A percentile compares a stretch with the other conserved stretches of the same genome.
Conservation (phyloP, 2,797 vertebrate species). For the Melanotaenia pygmaea region DNA sequence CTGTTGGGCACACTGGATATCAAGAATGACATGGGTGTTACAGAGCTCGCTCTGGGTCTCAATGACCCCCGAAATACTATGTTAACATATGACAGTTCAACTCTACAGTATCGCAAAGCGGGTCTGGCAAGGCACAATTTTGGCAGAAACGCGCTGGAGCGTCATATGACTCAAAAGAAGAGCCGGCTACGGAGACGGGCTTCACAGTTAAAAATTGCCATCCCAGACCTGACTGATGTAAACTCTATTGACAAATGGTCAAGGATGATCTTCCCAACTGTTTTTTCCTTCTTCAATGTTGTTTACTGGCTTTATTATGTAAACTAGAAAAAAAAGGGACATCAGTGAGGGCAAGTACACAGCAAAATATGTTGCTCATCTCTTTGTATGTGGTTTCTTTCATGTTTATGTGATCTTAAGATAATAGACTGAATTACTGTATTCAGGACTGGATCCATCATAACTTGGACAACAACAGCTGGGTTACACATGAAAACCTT, state of each 20-base stretch:
- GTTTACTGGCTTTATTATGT: constrained; percentile 99
- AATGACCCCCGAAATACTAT: constrained; percentile 93
- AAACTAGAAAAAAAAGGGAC: constrained; percentile 85
- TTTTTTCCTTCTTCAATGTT: constrained; percentile 98
- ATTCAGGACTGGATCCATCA: constrained; percentile 84
- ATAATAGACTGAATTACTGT: constrained; percentile 86
- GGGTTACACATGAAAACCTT: constrained; percentile 78
- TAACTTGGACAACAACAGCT: constrained; percentile 90
- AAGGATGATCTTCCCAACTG: constrained; percentile 97
- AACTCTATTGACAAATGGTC: constrained; percentile 99
- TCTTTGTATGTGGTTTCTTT: constrained; percentile 60
- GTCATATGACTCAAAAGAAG: constrained; percentile 95
- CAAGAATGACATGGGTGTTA: constrained; percentile 96
- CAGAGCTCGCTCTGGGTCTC: constrained; percentile 93
- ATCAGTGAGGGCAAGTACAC: constrained; percentile 51
- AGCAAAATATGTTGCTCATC: constrained; percentile 50
- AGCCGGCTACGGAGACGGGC: constrained; percentile 93
- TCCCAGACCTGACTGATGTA: constrained; percentile 98
- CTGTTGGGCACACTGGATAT: constrained; percentile 96
- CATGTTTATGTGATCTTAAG: constrained; percentile 81
- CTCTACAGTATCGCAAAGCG: constrained; percentile 94
- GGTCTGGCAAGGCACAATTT: constrained; percentile 93
- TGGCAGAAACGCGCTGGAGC: constrained; percentile 91
- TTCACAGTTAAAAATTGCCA: constrained; percentile 96
- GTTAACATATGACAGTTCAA: constrained; percentile 94